Conservation (phyloP, 2,797 vertebrate species). For the Argentina silus region DNA sequence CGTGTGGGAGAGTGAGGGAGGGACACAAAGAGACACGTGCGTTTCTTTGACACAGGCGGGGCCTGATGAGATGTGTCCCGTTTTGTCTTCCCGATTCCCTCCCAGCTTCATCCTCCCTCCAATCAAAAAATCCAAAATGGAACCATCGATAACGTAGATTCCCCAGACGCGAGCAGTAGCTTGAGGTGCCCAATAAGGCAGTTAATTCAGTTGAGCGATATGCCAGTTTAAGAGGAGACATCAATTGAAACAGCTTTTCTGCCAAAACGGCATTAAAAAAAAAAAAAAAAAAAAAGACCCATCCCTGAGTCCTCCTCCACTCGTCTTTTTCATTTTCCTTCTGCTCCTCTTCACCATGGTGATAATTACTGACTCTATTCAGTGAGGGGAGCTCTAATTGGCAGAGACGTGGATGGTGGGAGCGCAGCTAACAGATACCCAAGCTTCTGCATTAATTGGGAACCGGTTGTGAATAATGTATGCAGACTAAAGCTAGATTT, state of each 20-base stretch:
- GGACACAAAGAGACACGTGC: too few relatives aligned
- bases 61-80: too few relatives aligned
- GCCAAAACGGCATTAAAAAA: constrained; percentile 30
- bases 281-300: constrained; percentile 28
- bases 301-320: constrained; percentile 11
- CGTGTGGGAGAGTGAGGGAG: not conserved
- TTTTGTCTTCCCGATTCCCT: not conserved
- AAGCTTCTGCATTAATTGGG: constrained; percentile 72
- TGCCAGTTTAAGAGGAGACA: constrained; percentile 45
- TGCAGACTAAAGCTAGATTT: constrained; percentile 72
- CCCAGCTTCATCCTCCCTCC: constrained; percentile 16
- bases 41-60: too few relatives aligned
- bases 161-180: constrained; percentile 57
- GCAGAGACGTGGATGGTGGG: constrained; percentile 61
- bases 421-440: constrained; percentile 42
- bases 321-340: constrained; percentile 10
- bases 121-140: constrained; percentile 54
- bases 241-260: constrained; percentile 43
- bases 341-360: constrained; percentile 35
- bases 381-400: constrained; percentile 61
- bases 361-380: constrained; percentile 66
- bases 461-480: constrained; percentile 77
- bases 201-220: constrained; percentile 52
- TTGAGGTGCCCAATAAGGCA: constrained; percentile 44
- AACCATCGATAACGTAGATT: constrained; percentile 35